Evolutionary conservation across 2,113 vertebrate species (phyloP).

Genomic region (Pelmatolapia mariae): DNA sequence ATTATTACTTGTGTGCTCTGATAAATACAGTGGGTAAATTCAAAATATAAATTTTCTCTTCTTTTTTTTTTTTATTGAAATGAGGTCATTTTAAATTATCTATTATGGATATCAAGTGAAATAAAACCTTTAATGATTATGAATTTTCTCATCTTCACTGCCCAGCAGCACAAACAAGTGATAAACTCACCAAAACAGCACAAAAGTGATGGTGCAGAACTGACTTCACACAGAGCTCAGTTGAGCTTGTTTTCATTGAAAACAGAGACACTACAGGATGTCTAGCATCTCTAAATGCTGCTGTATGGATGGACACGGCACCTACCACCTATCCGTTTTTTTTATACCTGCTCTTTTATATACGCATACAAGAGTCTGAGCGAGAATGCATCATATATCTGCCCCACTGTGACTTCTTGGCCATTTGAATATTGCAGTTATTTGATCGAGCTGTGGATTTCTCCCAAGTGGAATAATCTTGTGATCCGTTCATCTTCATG

Average conservation of each 20-base stretch:
- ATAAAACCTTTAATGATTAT: neutral
- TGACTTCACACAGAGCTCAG: neutral
- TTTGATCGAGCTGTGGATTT: neutral
- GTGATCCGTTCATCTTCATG: neutral
- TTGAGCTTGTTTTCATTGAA: neutral
- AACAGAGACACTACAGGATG: neutral
- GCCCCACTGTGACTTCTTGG: neutral
- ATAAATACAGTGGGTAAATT: neutral
- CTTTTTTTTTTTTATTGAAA: neutral
- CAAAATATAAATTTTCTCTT: neutral
- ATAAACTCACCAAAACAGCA: neutral
- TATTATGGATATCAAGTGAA: neutral
- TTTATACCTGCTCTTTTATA: neutral
- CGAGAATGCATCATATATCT: neutral
- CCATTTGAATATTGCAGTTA: neutral
- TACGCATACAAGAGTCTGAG: neutral
- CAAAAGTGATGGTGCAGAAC: neutral
- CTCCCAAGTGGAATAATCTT: neutral
- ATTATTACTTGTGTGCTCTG: neutral
- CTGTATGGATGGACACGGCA: neutral
- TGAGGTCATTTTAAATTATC: accelerated
- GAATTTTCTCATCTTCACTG: neutral
- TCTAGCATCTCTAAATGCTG: neutral
- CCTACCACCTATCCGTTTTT: neutral
- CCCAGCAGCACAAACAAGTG: neutral